Evolutionary conservation across 2,113 vertebrate species (phyloP).

Genomic region (Empidonax traillii): DNA sequence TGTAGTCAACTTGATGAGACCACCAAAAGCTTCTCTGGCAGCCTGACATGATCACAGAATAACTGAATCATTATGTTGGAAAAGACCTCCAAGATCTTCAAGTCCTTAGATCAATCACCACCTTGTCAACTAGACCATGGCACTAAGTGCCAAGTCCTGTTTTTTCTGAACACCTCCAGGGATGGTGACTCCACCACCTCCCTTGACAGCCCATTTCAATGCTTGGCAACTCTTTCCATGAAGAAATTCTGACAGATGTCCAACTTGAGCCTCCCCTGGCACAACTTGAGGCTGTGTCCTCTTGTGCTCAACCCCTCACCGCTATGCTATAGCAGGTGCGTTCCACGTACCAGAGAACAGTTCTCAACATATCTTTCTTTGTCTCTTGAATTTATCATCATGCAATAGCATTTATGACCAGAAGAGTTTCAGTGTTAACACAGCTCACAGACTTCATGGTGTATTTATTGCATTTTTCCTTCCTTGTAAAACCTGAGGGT

Average conservation of each 20-base stretch:
- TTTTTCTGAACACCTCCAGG: not conserved
- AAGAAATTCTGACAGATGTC: not conserved
- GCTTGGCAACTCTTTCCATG: too few relatives aligned
- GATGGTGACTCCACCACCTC: not conserved
- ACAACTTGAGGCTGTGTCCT: not conserved
- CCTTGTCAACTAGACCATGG: too few relatives aligned
- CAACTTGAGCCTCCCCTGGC: not conserved
- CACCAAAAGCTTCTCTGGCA: not conserved
- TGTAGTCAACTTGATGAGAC: not conserved
- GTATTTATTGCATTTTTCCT: not conserved
- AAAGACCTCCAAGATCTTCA: not conserved
- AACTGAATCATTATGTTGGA: not conserved
- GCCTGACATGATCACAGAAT: not conserved
- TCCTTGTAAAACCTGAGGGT: not conserved
- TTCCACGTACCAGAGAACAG: not conserved
- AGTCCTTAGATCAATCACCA: not conserved
- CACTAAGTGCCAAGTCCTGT: not conserved
- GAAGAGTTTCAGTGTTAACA: not conserved
- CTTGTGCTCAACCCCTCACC: not conserved
- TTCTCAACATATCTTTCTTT: not conserved
- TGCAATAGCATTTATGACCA: not conserved
- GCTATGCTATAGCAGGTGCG: not conserved
- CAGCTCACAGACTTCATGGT: not conserved
- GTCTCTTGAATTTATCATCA: not conserved
- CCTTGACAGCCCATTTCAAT: not conserved